Conservation (phyloP, 2,113 vertebrate species). For the Promerops cafer region DNA sequence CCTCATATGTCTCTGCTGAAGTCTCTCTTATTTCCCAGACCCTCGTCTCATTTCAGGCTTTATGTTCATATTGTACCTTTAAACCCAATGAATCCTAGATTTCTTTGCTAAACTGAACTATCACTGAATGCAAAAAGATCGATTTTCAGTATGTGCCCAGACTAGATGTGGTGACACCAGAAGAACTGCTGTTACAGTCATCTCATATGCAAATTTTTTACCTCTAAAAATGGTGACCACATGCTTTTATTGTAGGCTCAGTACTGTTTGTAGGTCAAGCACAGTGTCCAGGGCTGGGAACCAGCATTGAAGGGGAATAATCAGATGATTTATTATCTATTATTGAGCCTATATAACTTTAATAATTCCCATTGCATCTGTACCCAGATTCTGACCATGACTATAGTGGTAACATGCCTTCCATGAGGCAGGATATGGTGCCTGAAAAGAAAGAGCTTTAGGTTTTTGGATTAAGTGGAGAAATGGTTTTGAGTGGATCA, state of each 20-base stretch:
- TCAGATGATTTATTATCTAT: not conserved
- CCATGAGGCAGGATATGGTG: not conserved
- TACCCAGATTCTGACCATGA: not conserved
- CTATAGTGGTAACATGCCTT: not conserved
- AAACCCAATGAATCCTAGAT: not conserved
- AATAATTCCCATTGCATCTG: not conserved
- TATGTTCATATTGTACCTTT: not conserved
- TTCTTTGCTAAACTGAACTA: not conserved
- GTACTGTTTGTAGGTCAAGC: not conserved
- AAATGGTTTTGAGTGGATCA: conserved; percentile 36
- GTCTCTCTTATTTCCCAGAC: not conserved
- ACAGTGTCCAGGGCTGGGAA: not conserved
- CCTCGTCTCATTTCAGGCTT: not conserved
- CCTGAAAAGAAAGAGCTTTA: not conserved
- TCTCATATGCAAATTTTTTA: not conserved
- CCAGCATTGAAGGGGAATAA: not conserved
- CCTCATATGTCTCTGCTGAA: not conserved
- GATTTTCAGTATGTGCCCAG: not conserved
- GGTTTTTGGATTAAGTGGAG: not conserved
- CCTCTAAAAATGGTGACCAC: not conserved
- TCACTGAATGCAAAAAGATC: not conserved
- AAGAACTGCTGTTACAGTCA: not conserved
- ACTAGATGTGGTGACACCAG: not conserved
- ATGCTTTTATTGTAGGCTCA: not conserved
- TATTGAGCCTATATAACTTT: not conserved